Base-by-base conservation (phyloP, 2,797 vertebrate species). In the Sebastolobus altivelis region DNA sequence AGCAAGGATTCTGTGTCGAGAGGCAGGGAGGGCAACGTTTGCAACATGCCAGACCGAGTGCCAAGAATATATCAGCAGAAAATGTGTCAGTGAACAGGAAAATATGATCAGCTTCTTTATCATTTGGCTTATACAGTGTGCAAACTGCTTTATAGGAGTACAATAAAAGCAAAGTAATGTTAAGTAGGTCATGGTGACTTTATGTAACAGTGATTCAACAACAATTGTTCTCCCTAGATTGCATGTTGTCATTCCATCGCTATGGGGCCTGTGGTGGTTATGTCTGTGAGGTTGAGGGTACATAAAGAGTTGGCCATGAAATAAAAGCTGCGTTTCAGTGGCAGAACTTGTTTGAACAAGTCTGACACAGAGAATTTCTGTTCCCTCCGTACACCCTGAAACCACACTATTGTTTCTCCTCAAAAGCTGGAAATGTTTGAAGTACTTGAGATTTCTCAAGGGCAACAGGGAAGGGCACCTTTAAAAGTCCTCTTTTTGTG, bases 381-480 rank as follows among this genome's bases (percentile, higher is more conserved):
- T 91, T 87, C 77, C 65, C 55, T 83, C 72, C 43, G 35, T 65
- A 75, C 73, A 77, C 68, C 80, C 83, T 66, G 75, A 90, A 90
- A 90, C 84, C 73, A 72, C 72, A 38, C 79, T 18, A 86, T 92
- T 94, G 91, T 92, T 91, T 92, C 76, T 83, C 65, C 71, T 88
- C 79, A 69, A 75, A 46, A 91, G 87, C 87, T 80, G 85, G 52
- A 87, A 87, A 92, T 90, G 86, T 92, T 93, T 91, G 77, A 87
- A 93, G 89, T 80, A 82, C 89, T 92, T 84, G 85, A 90, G 81
- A 91, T 91, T 91, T 89, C 83, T 94, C 90, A 93, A 94, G 90
- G 92, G 87, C 80, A 91, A 84, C 79, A 65, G 54, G 72, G 74
- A 93, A 89, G 83, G 91, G 83, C 90, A 91, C 89, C 90, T 93